Base-by-base conservation (phyloP, 2,113 vertebrate genomes). In the Trichechus manatus region DNA sequence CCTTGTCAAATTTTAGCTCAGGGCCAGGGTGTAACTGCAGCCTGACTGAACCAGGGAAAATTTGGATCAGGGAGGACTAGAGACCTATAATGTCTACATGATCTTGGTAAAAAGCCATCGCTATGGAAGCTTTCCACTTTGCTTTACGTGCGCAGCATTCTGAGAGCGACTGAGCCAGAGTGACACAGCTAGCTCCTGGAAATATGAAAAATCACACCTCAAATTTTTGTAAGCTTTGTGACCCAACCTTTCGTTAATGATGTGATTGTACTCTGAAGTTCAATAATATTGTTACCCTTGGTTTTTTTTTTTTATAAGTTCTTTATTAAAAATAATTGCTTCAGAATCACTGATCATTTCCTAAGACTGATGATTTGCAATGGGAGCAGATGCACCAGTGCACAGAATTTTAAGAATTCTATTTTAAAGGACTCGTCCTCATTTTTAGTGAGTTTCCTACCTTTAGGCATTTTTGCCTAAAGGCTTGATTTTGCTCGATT, bases 391-490 rank as follows among this genome's bases (percentile, higher is more conserved):
- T 47, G n/a, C 19, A 36, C 23, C 50, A 23, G 47, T 64, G 23
- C 56, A 33, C 39, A 68, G 23, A 85, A 95, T 83, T 74, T 56
- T 23, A 56, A 53, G 74, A 72, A 59, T 79, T 79, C 44, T 82
- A 56, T 82, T 91, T 95, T 74, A 87, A 94, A 87, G 47, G 80
- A 1, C 59, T 84, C 17, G 44, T 93, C 11, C 39, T 94, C 14
- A 61, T 84, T 84, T 92, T 81, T 80, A 93, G 82, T 81, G 68
- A 36, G 14, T 84, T 93, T 81, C n/a, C 47, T 96, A 70, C 44
- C 39, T 86, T 86, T 94, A 89, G 36, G 36, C 11, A 70, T 87
- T 39, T 39, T 39, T 39, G 39, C 39, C 39, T 39, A 39, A 39
- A 39, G 39, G 39, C 39, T 39, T 39, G 39, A 39, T 39, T 39